Evolutionary conservation across 2,797 vertebrate species (phyloP).

Genomic region (Dendrocincla tyrannina): DNA sequence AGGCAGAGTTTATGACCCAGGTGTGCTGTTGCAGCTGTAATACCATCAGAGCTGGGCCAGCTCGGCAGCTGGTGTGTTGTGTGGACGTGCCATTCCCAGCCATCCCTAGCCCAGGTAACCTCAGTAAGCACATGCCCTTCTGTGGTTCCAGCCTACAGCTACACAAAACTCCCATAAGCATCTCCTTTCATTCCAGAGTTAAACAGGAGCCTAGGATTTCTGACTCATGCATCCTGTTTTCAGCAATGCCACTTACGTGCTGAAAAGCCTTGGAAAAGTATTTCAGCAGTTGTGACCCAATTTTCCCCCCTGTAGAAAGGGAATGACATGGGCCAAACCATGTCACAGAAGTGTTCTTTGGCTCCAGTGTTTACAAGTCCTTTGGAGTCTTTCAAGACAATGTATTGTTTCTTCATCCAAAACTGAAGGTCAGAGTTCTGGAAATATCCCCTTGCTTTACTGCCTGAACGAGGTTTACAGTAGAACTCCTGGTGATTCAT

Average conservation of each 20-base stretch:
- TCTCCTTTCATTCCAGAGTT: not conserved
- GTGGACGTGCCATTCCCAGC: not conserved
- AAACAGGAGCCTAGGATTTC: not conserved
- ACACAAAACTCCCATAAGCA: not conserved
- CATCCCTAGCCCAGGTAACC: not conserved
- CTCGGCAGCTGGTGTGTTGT: not conserved
- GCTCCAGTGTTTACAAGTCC: not conserved
- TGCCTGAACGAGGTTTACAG: not conserved
- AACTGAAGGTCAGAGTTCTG: not conserved
- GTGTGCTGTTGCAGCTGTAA: conserved; percentile 33
- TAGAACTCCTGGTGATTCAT: not conserved
- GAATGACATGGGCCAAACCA: not conserved
- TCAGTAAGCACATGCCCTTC: not conserved
- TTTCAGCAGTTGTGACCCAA: not conserved
- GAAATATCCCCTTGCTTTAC: not conserved
- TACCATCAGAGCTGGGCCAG: not conserved
- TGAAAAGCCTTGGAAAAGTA: not conserved
- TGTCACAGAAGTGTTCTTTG: not conserved
- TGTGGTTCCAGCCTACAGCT: not conserved
- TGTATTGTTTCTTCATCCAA: not conserved
- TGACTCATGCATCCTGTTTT: not conserved
- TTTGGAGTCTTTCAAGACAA: not conserved
- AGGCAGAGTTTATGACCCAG: conserved; percentile 54
- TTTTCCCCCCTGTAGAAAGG: not conserved
- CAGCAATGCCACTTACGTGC: not conserved